Evolutionary conservation across 2,888 invertebrate genomes (phyloP).

Genomic region (Aleiodes testaceus): DNA sequence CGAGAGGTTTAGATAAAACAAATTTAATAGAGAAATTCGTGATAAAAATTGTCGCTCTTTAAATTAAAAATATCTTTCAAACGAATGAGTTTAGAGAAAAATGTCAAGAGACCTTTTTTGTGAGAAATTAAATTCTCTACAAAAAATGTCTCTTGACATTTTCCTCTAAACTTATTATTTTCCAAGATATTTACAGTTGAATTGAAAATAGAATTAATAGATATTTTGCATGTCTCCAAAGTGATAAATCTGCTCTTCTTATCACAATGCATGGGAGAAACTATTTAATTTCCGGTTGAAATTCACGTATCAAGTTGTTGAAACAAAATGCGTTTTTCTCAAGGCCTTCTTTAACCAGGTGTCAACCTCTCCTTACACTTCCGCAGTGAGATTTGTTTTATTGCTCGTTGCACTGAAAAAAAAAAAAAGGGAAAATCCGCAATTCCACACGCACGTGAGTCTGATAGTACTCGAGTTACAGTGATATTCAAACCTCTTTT

Average conservation of each 20-base stretch:
- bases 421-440: constrained; percentile 42
- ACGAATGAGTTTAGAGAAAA: too few species aligned
- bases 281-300: constrained; percentile 65
- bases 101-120: too few species aligned
- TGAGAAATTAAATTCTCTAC: too few species aligned
- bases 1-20: not conserved
- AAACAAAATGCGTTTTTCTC: constrained; percentile 46
- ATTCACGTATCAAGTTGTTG: constrained; percentile 52
- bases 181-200: too few species aligned
- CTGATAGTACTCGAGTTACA: constrained; percentile 26
- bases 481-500: constrained; percentile 24
- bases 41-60: not conserved
- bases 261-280: constrained; percentile 60
- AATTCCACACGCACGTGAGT: constrained; percentile 40
- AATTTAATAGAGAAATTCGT: not conserved
- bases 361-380: constrained; percentile 62
- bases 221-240: constrained; percentile 11
- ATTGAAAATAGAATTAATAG: not conserved
- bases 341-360: constrained; percentile 48
- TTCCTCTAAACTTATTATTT: too few species aligned
- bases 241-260: not conserved
- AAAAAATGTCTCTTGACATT: too few species aligned
- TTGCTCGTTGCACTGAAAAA: constrained; percentile 51
- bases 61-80: too few species aligned
- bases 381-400: constrained; percentile 62